A percentile compares a stretch with the other conserved stretches of the same genome.
Conservation (phyloP, 2,888 invertebrate species). For the Leuctra nigra region DNA sequence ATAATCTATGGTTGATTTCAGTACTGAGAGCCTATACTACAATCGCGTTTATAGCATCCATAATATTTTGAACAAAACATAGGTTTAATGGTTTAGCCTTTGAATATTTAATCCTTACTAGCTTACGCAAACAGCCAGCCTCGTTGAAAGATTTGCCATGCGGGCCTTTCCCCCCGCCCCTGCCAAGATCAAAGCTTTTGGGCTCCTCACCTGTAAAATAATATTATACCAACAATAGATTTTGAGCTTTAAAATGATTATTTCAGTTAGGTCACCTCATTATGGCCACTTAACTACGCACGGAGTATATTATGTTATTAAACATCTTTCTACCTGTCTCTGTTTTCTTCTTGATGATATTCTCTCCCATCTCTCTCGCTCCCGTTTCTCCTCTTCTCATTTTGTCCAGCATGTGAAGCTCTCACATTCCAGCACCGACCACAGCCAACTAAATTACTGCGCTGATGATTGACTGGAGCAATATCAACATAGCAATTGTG, state of each 20-base stretch:
- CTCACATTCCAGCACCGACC: constrained; percentile 6
- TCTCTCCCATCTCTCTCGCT: constrained; percentile 1
- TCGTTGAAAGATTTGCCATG: neutral
- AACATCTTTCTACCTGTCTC: constrained; percentile 3
- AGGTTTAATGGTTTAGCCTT: no score
- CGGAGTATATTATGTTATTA: constrained; percentile 8
- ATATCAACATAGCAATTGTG: no score
- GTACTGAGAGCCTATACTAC: no score
- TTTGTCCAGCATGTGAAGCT: no score
- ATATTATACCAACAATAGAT: neutral
- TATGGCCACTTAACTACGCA: neutral
- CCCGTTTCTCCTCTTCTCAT: neutral
- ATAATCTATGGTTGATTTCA: no score
- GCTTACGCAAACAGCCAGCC: neutral
- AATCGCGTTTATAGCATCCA: no score
- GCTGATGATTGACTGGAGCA: no score
- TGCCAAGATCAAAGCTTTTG: neutral
- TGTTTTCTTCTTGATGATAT: neutral
- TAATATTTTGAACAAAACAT: no score
- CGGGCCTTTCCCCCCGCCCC: no score
- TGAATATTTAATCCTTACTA: no score
- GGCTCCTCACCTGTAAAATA: neutral
- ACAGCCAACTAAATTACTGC: no score
- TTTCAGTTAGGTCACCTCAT: neutral
- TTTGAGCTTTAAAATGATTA: neutral